Base-by-base conservation (phyloP, 2,888 invertebrate species). In the Emesis furor region DNA sequence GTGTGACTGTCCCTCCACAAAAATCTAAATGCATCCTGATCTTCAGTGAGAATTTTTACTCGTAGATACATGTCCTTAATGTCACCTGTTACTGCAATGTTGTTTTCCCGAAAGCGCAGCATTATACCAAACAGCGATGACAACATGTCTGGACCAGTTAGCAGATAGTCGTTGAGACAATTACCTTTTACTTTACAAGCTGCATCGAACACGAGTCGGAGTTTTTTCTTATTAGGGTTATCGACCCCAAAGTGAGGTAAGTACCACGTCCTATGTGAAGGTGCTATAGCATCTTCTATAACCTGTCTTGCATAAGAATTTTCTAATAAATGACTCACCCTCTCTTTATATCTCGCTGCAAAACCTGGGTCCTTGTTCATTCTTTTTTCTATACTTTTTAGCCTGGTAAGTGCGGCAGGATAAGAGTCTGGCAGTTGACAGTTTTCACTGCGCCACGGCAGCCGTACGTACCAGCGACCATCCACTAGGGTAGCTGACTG, bases 31-130 rank as follows among this genome's bases (percentile, higher is more conserved):
- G 91, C 89, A 73, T 90, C 76, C 84, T 91, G 89, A 74, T 93
- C 92, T 68, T 89, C 84, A 93, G 79, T 51, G 10, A 6, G 24
- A 5, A 62, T 62, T n/a, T 62, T 59, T 10, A 59, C 10, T 24
- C 59, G 8, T 30, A 62, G 12, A 62, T 12, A 62, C 62, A 62
- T 30, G 10, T 62, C 62, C 10, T 62, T 62, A 10, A 62, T 62
- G 62, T 62, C 62, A 62, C 62, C 62, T 10, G 24, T 24, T 17
- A 24, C 24, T 1, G 62, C 62, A 2, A 62, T 62, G 4, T 77
- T 85, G 17, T 90, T 83, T 83, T 92, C 90, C 59, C 94, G 79
- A 79, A 94, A 95, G 1, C 92, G 90, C 80, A 94, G 12, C 62
- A 62, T 62, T 4, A 62, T 91, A 3, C 92, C 92, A 0, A 91